Base-by-base conservation (phyloP, 37 sponge, comb jelly and placozoan genomes). In the Cladorhizidae sp. region DNA sequence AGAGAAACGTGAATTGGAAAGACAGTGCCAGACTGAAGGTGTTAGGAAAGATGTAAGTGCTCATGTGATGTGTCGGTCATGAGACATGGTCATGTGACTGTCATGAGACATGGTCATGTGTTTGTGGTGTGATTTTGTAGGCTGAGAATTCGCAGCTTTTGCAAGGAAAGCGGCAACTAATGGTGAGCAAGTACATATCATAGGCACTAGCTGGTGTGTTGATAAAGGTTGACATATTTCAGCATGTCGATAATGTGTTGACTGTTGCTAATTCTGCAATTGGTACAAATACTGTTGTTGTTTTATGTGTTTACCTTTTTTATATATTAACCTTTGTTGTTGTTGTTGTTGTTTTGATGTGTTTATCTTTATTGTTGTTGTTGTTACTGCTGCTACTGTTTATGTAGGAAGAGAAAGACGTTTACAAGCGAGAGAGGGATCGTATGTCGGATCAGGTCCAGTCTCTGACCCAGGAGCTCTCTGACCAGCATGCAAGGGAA, bases 331-430 rank as follows among this genome's bases (percentile, higher is more conserved):
- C n/a, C 8, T 45, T 45, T 45, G 9, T 45, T 45, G 49, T 45
- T 12, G 9, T 12, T 45, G 49, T 45, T 45, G 5, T 5, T 45
- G 49, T 45, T 45, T 5, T 45, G 5, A 12, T 5, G 5, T 5
- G 35, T 17, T 17, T 35, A 2, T 36, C 35, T 31, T 65, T 31
- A 65, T 31, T 31, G 32, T 65, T 21, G 59, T 26, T 25, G 3
- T 18, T 58, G 59, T 5, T 58, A 18, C 14, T 3, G 31, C 35
- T 65, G 2, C 35, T 11, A 12, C 49, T 45, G 9, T 45, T 45
- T 5, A 32, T 65, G 31, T 33, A 65, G 67, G 67, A 65, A 65
- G 67, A 65, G 35, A 65, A 65, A 12, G 67, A 65, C 7, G 33
- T 32, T 32, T 32, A 32, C 17, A 65, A 31, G 36, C 32, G 67